Conservation (phyloP, 2,113 vertebrate species). For the Halcyon senegalensis region DNA sequence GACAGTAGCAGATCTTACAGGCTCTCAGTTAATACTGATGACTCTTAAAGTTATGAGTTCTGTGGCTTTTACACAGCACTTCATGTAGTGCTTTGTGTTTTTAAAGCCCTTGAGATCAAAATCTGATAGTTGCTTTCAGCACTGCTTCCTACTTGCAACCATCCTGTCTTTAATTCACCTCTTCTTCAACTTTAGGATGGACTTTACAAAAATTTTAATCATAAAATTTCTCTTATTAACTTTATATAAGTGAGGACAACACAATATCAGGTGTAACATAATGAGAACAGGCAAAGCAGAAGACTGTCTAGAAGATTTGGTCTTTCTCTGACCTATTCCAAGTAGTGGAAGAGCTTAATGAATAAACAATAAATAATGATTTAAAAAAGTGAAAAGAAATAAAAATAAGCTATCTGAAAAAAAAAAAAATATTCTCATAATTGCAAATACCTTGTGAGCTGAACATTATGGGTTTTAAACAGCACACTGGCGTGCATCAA, state of each 20-base stretch:
- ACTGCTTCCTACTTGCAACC: not conserved
- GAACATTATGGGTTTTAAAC: not conserved
- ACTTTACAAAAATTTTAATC: not conserved
- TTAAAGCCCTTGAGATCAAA: not conserved
- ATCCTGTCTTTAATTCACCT: not conserved
- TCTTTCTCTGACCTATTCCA: not conserved
- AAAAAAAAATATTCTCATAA: not conserved
- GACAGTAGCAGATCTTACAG: not conserved
- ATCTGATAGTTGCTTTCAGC: rapidly evolving
- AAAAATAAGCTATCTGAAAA: not conserved
- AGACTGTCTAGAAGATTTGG: not conserved
- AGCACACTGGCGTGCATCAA: not conserved
- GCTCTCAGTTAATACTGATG: not conserved
- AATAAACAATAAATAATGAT: not conserved
- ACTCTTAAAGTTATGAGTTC: not conserved
- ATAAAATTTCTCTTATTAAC: not conserved
- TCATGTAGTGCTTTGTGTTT: not conserved
- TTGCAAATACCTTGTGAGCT: not conserved
- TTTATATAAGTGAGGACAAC: not conserved
- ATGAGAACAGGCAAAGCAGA: not conserved
- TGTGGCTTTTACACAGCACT: not conserved
- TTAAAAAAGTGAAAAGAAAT: not conserved
- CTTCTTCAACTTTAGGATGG: not conserved
- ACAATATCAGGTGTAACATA: rapidly evolving
- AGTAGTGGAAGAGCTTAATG: not conserved